Evolutionary conservation across 2,888 invertebrate species (phyloP), one percentile per base, ranked within the genome.

Genomic region (Hirudinaria manillensis): DNA sequence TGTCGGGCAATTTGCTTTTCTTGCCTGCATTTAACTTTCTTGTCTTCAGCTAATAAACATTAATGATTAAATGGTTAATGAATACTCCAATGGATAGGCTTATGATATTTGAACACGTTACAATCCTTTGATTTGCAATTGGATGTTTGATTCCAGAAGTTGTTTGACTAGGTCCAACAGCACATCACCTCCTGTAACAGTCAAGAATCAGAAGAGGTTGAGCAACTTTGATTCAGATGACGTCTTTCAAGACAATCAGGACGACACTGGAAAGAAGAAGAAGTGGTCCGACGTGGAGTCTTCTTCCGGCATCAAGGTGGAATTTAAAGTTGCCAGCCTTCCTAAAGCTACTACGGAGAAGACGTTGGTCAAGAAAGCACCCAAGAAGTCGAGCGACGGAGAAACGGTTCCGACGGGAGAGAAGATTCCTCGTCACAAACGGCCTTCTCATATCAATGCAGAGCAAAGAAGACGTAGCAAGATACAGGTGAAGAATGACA

Each of bases 371-470:
- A 29, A 27, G 61, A 61, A 24, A 61, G 29, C 21, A 10, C 61
- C 61, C 24, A 61, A 61, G 61, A 61, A 61, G 61, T 27, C 24
- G 21, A 61, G 29, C 13, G 61, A 61, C 61, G 61, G 24, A 6
- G 61, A 29, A 6, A 61, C 10, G 24, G 61, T 10, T 29, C 24
- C 61, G 24, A 29, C 61, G 1, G 68, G n/a, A 36, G 72, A 74
- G 61, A 79, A 79, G 66, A 55, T 83, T 32, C 84, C 84, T 0
- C 78, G 84, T 29, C 83, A 84, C 79, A 84, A 83, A 77, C 76
- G 84, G n/a, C 81, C 82, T 29, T 83, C 83, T 0, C 84, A 84
- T 78, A 84, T 84, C 78, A 81, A 82, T 75, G 84, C 84, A 10
- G 84, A 84, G 76, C 81, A 83, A 76, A 80, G 82, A 73, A 79